Conservation (phyloP, 2,888 invertebrate species). For the Monopis laevigella region DNA sequence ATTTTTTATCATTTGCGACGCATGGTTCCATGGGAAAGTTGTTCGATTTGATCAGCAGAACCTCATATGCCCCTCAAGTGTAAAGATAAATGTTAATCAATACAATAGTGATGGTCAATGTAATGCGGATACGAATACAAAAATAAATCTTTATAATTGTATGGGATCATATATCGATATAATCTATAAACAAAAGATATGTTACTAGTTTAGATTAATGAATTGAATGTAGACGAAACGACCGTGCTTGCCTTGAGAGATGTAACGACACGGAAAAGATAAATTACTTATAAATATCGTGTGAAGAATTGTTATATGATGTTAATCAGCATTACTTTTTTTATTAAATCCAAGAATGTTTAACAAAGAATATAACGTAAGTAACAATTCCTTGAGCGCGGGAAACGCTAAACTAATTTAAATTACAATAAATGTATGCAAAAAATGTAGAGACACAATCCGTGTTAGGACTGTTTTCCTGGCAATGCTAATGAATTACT, state of each 20-base stretch:
- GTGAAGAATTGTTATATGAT: conserved; percentile 9
- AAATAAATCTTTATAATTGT: too few species aligned
- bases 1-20: too few species aligned
- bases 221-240: conserved; percentile 8
- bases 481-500: too few species aligned
- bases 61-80: too few species aligned
- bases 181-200: conserved; percentile 7
- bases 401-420: conserved; percentile 35
- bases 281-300: conserved; percentile 8
- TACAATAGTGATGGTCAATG: too few species aligned
- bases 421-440: conserved; percentile 16
- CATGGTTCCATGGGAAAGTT: too few species aligned
- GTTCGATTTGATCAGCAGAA: too few species aligned
- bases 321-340: conserved; percentile 4
- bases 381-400: conserved; percentile 41
- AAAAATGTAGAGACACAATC: conserved; percentile 22
- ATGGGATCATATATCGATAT: too few species aligned
- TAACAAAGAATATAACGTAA: conserved; percentile 15
- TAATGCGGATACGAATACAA: too few species aligned
- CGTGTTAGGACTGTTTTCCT: too few species aligned
- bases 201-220: conserved; percentile 7
- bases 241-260: conserved; percentile 9
- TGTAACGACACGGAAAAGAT: conserved; percentile 11
- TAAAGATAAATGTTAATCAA: too few species aligned
- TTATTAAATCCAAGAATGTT: conserved; percentile 12